These are phyloP conservation scores for Rhagonycha lutea DNA, from an alignment of 2,888 invertebrate genomes.

Conservation along the genomic window DNA sequence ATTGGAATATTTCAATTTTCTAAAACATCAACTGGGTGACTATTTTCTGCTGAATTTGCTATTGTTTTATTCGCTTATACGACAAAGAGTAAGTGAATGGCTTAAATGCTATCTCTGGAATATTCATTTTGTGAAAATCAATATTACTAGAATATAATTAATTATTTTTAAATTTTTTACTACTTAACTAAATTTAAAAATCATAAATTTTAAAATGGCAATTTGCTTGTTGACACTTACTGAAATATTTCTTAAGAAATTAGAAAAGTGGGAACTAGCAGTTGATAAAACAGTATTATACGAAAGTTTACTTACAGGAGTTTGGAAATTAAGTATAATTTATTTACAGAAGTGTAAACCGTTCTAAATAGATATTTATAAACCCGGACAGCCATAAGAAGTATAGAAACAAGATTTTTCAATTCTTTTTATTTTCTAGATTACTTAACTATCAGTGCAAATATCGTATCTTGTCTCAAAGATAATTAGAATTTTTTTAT, in stretches of 20 bases:
- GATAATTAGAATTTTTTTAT: background rate
- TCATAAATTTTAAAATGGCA: background rate
- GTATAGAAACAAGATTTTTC: constrained; percentile 23
- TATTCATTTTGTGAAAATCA: constrained; percentile 1
- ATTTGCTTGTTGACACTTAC: background rate
- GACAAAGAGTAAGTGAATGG: constrained; percentile 22
- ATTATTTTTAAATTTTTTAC: background rate
- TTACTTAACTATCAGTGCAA: background rate
- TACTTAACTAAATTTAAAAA: background rate
- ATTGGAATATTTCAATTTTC: constrained; percentile 40
- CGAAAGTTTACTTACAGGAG: constrained; percentile 12
- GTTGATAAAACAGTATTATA: constrained; percentile 20
- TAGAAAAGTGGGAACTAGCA: constrained; percentile 17
- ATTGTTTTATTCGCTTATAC: constrained; percentile 42
- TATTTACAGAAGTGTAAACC: constrained; percentile 30
- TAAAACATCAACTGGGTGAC: constrained; percentile 17
- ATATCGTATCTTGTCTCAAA: background rate
- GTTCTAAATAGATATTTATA: constrained; percentile 37
- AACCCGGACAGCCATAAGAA: constrained; percentile 18
- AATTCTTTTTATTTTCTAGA: constrained; percentile 8
- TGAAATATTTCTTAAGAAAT: constrained; percentile 1
- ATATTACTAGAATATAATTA: background rate
- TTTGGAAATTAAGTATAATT: constrained; percentile 29
- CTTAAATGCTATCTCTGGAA: constrained; percentile 10
- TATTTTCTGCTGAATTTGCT: constrained; percentile 40